These are phyloP conservation scores for Drosophila biarmipes DNA, from an alignment of 1,140 invertebrate genomes.

Conservation along the genomic window DNA sequence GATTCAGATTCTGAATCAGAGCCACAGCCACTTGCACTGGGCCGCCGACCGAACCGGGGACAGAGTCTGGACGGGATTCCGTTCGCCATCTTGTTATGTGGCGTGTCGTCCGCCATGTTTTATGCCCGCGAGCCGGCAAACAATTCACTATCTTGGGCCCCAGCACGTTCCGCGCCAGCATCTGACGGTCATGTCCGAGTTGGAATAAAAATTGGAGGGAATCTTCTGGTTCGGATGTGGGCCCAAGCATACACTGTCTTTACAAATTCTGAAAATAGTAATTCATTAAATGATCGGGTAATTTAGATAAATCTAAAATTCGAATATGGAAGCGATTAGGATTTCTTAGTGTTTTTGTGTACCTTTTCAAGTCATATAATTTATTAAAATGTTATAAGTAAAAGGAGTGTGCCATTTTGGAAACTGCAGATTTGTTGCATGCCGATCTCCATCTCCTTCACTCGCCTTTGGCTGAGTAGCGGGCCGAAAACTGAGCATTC, in stretches of 20 bases:
- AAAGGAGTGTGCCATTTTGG: no score
- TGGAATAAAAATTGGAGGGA: constrained; percentile 10
- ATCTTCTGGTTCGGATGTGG: neutral
- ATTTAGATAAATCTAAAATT: no score
- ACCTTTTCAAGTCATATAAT: no score
- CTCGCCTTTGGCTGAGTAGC: no score
- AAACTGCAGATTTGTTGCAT: no score
- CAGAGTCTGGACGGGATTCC: constrained; percentile 16
- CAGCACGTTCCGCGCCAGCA: constrained; percentile 15
- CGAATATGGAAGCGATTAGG: no score
- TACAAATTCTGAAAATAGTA: neutral
- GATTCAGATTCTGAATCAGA: constrained; percentile 24
- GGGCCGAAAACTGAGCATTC: no score
- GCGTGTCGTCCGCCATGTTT: constrained; percentile 59
- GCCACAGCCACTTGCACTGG: constrained; percentile 16
- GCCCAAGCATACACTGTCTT: constrained; percentile 3
- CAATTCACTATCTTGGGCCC: constrained; percentile 43
- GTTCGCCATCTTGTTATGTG: constrained; percentile 53
- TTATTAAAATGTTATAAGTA: no score
- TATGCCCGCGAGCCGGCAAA: constrained; percentile 32
- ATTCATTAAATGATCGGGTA: no score
- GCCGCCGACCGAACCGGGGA: constrained; percentile 12
- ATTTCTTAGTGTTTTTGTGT: no score
- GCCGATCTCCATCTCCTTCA: no score
- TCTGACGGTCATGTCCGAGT: constrained; percentile 31